Percentiles rank a stretch among this genome's conserved stretches.
phyloP scores from a whole-genome alignment of 23 tunicate genomes.

The Ascidia mentula region DNA sequence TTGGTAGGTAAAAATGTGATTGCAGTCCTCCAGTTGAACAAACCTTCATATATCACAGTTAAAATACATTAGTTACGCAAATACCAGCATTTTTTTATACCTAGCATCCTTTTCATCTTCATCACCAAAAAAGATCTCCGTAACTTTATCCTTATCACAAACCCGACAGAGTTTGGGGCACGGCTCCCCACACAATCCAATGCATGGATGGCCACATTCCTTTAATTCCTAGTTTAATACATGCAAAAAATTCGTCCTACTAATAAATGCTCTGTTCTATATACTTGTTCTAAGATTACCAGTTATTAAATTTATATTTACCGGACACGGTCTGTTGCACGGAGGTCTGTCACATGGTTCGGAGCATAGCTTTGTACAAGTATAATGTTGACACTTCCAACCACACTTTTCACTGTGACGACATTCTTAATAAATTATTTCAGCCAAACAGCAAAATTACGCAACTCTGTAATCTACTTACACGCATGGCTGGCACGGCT shows the following conservation, averaged over 20 bases:
- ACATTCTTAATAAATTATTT: background rate
- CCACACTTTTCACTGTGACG: slow-evolving; percentile 49
- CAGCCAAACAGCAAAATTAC: background rate
- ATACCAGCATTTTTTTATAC: too few relatives aligned
- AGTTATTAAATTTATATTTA: slow-evolving; percentile 15
- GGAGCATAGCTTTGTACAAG: slow-evolving; percentile 57
- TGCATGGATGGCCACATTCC: slow-evolving; percentile 67
- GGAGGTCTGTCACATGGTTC: slow-evolving; percentile 79
- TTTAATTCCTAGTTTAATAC: slow-evolving; percentile 25
- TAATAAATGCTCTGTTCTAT: too few relatives aligned
- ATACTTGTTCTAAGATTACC: background rate
- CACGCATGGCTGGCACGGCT: slow-evolving; percentile 65
- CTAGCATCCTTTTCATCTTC: slow-evolving; percentile 84
- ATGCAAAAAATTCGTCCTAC: too few relatives aligned
- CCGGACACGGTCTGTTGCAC: slow-evolving; percentile 60
- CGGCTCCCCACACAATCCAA: slow-evolving; percentile 88
- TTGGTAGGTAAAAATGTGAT: slow-evolving; percentile 49
- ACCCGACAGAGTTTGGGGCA: slow-evolving; percentile 78
- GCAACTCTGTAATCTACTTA: background rate
- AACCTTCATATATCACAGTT: slow-evolving; percentile 16
- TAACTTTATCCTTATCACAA: slow-evolving; percentile 71
- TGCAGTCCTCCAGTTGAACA: slow-evolving; percentile 59
- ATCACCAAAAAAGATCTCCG: slow-evolving; percentile 82
- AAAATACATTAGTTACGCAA: background rate
- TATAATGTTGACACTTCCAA: slow-evolving; percentile 70